Evolutionary conservation across 2,888 invertebrate species (phyloP), one percentile per base, ranked within the genome.

Genomic region (Hypsopygia costalis): DNA sequence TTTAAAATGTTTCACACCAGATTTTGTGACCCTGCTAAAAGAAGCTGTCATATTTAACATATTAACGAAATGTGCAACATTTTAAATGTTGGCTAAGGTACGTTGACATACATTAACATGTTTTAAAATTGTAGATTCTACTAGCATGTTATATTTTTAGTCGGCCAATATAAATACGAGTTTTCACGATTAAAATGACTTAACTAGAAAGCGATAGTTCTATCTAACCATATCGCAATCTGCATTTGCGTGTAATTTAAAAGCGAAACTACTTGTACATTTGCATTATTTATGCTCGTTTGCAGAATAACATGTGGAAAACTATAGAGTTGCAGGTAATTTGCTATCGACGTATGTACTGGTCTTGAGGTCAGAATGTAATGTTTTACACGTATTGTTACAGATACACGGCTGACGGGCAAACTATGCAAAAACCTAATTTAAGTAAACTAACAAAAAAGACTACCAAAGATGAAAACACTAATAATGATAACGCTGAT

Each of bases 391-490:
- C 16, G 16, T n/a, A 27, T 39, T 16, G 43, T 62, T 49, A 30
- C 69, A 92, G 92, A 63, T 90, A 92, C 65, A 92, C 92, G 30
- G 87, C 87, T 32, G 92, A 92, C 56, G 91, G 86, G 43, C 80
- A 87, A 57, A 69, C 77, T 30, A 87, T 91, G 69, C 88, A 90
- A 51, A 91, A 90, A 58, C 91, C 91, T 40, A 91, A 91, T 56
- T 52, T 91, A 46, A 90, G 81, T 52, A 90, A 90, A 55, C 77
- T 86, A 44, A 75, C 89, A 67, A 88, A 90, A 46, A 79, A 75
- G 29, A 72, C 61, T 43, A 59, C 73, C 46, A 80, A 80, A 63
- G 75, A 78, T 29, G 73, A 79, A 28, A 69, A 69, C 35, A 58
- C 46, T 11, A 58, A 51, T 38, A 63, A 46, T 34, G 35, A 64